Evolutionary conservation across 1,140 invertebrate species (phyloP).

Genomic region (Drosophila bocki): DNA sequence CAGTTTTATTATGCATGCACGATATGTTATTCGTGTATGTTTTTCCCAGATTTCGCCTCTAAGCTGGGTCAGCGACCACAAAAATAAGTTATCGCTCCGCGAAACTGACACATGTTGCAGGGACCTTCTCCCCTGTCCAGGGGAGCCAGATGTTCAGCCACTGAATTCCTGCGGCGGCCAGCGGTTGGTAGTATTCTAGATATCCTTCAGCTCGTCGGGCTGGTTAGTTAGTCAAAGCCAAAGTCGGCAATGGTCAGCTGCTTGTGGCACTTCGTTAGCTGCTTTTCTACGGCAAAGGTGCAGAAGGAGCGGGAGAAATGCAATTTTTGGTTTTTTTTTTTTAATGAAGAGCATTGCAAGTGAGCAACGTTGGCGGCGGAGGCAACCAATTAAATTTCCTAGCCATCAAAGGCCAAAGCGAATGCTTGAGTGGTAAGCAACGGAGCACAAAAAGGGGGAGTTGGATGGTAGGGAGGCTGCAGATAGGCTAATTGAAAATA

Average conservation of each 20-base stretch:
- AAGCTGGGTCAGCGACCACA: slow-evolving; percentile 45
- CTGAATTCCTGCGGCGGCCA: slow-evolving; percentile 9
- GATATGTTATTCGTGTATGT: slow-evolving; percentile 34
- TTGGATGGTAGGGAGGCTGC: neutral
- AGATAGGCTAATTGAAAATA: slow-evolving; percentile 45
- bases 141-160: neutral
- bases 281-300: slow-evolving; percentile 35
- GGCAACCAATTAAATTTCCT: slow-evolving; percentile 65
- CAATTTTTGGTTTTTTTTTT: slow-evolving; percentile 17
- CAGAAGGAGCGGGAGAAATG: slow-evolving; percentile 9
- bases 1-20: slow-evolving; percentile 60
- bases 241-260: slow-evolving; percentile 51
- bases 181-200: slow-evolving; percentile 22
- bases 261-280: slow-evolving; percentile 59
- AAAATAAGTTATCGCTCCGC: slow-evolving; percentile 59
- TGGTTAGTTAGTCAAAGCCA: slow-evolving; percentile 45
- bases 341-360: slow-evolving; percentile 56
- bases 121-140: slow-evolving; percentile 20
- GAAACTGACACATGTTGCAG: slow-evolving; percentile 62
- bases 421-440: slow-evolving; percentile 28
- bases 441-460: slow-evolving; percentile 16
- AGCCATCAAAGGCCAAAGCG: slow-evolving; percentile 40
- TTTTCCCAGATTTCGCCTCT: neutral
- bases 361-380: slow-evolving; percentile 29
- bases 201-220: slow-evolving; percentile 19